These are phyloP conservation scores for Protobothrops flavoviridis DNA, from an alignment of 2,113 vertebrate genomes.

Conservation along the genomic window DNA sequence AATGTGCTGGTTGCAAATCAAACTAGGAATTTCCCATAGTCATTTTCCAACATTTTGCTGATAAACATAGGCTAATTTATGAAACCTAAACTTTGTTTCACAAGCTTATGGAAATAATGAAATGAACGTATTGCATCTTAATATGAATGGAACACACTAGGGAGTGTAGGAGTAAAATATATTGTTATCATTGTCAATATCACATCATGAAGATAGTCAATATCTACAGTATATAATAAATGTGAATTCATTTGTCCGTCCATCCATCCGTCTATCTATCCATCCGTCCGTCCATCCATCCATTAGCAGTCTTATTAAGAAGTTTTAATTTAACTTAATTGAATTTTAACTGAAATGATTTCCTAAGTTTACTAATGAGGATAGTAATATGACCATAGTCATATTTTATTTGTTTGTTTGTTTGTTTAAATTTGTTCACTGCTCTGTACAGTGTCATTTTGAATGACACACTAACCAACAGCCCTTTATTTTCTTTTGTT, in stretches of 20 bases:
- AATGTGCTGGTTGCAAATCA: not conserved
- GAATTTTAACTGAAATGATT: not conserved
- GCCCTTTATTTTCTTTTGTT: not conserved
- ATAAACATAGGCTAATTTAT: not conserved
- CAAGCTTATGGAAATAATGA: not conserved
- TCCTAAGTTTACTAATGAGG: not conserved
- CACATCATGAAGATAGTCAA: not conserved
- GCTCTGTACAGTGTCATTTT: not conserved
- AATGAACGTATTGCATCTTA: not conserved
- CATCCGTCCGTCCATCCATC: not conserved
- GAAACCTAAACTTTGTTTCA: not conserved
- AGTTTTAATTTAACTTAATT: not conserved
- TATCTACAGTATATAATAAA: not conserved
- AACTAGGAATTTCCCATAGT: not conserved
- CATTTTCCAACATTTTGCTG: not conserved
- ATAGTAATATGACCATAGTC: too few species aligned
- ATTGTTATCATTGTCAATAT: not conserved
- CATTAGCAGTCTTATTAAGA: not conserved
- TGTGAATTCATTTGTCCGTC: not conserved
- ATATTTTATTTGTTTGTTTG: not conserved
- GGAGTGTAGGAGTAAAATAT: not conserved
- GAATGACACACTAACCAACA: not conserved
- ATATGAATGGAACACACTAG: not conserved
- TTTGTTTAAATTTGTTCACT: not conserved
- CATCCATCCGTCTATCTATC: not conserved